These are phyloP conservation scores for Campodea augens DNA, from an alignment of 1,140 invertebrate species.

Conservation along the genomic window DNA sequence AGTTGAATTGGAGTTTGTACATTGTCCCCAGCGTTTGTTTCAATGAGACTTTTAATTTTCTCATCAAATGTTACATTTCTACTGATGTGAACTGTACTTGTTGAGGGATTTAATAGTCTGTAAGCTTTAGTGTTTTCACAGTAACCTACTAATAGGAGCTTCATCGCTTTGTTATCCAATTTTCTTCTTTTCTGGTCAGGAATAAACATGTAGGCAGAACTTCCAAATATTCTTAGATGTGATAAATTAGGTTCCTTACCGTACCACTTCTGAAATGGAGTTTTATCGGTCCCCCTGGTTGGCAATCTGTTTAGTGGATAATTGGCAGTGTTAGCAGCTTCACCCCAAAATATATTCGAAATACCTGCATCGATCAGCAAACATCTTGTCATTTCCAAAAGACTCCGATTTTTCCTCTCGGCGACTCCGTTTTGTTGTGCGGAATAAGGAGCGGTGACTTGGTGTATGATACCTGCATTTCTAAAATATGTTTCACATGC, in stretches of 20 bases:
- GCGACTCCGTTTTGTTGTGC: slow-evolving; percentile 18
- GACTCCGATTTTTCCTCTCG: slow-evolving; percentile 15
- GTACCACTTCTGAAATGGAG: slow-evolving; percentile 22
- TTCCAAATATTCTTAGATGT: slow-evolving; percentile 16
- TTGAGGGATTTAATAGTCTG: no score
- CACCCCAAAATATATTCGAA: slow-evolving; percentile 13
- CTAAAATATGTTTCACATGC: slow-evolving; percentile 4
- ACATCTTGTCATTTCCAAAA: slow-evolving; percentile 15
- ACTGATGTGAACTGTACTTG: no score
- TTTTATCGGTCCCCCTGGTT: slow-evolving; percentile 12
- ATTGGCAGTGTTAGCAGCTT: slow-evolving; percentile 11
- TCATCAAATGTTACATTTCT: no score
- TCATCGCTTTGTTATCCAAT: no score
- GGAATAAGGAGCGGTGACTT: slow-evolving; percentile 9
- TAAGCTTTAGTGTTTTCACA: no score
- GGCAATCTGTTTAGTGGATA: slow-evolving; percentile 14
- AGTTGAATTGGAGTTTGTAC: no score
- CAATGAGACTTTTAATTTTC: no score
- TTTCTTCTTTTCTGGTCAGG: no score
- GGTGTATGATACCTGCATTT: slow-evolving; percentile 1
- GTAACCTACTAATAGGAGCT: no score
- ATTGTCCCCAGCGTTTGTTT: no score
- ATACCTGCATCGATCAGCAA: slow-evolving; percentile 11
- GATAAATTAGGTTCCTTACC: slow-evolving; percentile 16
- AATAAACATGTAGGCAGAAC: no score